Evolutionary conservation across 2,888 invertebrate species (phyloP).

Genomic region (Troglohyphantes excavatus): DNA sequence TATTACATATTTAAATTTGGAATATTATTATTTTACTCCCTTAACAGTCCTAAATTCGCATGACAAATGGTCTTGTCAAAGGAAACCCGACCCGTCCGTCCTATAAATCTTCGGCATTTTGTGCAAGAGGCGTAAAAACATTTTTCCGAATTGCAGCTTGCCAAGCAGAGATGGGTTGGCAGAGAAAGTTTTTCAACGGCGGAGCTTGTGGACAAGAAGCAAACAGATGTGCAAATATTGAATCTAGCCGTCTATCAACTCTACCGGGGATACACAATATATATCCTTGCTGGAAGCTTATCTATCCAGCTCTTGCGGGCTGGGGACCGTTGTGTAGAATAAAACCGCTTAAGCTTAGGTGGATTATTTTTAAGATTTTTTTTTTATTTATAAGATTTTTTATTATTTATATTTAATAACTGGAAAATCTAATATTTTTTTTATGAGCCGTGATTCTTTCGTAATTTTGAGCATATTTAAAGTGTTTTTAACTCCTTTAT

Average conservation of each 20-base stretch:
- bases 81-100: no score
- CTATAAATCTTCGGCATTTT: not conserved
- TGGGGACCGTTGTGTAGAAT: not conserved
- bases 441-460: no score
- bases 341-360: not conserved
- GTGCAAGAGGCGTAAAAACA: not conserved
- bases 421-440: no score
- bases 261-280: constrained; percentile 25
- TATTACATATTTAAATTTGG: no score
- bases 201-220: constrained; percentile 68
- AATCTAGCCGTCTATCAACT: constrained; percentile 70
- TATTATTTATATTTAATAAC: no score
- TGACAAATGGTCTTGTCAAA: no score
- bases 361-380: no score
- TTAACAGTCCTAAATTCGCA: no score
- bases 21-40: no score
- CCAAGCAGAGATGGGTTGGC: not conserved
- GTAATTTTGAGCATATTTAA: no score
- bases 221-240: constrained; percentile 78
- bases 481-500: no score
- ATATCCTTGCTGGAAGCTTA: constrained; percentile 50
- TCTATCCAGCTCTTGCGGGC: constrained; percentile 1
- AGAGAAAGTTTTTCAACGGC: constrained; percentile 23
- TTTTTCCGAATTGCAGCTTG: not conserved
- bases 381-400: no score